Base-by-base conservation (phyloP, 2,113 vertebrate genomes). In the Chaenocephalus aceratus region DNA sequence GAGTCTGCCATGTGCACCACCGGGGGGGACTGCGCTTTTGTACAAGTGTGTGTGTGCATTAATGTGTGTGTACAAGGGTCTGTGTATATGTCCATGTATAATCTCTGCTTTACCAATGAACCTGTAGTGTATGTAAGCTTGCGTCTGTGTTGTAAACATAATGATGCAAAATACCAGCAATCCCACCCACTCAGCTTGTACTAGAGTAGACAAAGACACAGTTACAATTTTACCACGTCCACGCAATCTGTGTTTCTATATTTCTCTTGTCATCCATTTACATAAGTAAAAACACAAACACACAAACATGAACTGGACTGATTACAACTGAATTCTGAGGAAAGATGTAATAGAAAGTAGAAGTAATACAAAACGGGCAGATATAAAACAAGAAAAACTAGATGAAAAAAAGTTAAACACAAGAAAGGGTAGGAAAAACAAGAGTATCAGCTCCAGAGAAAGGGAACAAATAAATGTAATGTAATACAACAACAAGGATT, bases 131-230 rank as follows among this genome's bases (percentile, higher is more conserved):
- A 56, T 64, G 23, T 64, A 18, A 63, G 52, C 73, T 72, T 72
- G 23, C 34, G 34, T 51, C 36, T 51, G 62, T 21, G 56, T 46
- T 77, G 21, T 56, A 67, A 72, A 58, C 65, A 49, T 45, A 46
- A 88, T 89, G 89, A 92, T 84, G 88, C 80, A 93, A 91, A 91
- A 69, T 66, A 78, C 30, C 74, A 74, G 86, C 85, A 90, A 90
- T 86, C 62, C 64, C 82, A 80, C 72, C 65, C 71, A 76, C 64
- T 78, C 53, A 61, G 60, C 30, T 23, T 59, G 15, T 45, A 36
- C 45, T 30, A 23, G 26, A 66, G 72, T 30, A 60, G 48, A 36
- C 69, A 72, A 62, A 65, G 51, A 67, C 56, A 49, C 3, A 26
- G 58, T 80, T 51, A 66, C 10, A 57, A 59, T 85, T 21, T 68